These are phyloP conservation scores for Cistogaster globosa DNA, from an alignment of 2,888 invertebrate genomes.

Conservation along the genomic window DNA sequence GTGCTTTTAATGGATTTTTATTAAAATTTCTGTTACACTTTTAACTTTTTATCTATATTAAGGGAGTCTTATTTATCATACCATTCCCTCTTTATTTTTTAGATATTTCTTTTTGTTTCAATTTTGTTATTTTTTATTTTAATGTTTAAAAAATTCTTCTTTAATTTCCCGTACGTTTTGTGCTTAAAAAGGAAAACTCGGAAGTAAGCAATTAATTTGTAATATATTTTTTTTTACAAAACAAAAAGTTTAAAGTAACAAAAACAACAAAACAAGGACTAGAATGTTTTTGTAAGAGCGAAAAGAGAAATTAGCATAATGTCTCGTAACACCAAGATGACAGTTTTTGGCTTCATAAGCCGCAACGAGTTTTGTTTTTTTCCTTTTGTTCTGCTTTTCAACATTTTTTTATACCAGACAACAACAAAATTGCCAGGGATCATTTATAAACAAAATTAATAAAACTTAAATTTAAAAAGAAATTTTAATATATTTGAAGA, in stretches of 20 bases:
- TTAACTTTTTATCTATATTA: no score
- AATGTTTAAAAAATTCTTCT: constrained; percentile 39
- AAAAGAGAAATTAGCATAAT: constrained; percentile 66
- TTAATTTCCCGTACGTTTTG: constrained; percentile 59
- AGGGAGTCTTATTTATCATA: background rate
- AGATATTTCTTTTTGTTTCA: background rate
- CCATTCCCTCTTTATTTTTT: background rate
- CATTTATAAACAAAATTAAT: background rate
- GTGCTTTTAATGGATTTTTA: no score
- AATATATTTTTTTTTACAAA: constrained; percentile 36
- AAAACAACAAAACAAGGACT: constrained; percentile 18
- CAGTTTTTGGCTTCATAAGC: constrained; percentile 64
- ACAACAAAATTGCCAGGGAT: background rate
- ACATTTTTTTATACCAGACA: background rate
- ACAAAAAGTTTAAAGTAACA: constrained; percentile 2
- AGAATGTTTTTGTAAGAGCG: constrained; percentile 15
- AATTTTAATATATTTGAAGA: background rate
- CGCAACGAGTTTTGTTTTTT: constrained; percentile 37
- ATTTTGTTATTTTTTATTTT: background rate
- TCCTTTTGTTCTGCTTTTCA: constrained; percentile 7
- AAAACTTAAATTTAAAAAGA: background rate
- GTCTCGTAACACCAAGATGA: constrained; percentile 67
- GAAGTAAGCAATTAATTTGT: constrained; percentile 67
- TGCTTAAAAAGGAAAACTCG: constrained; percentile 39
- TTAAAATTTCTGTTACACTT: no score